These are phyloP conservation scores for Ginglymostoma cirratum DNA, from an alignment of 2,113 vertebrate species.

Conservation along the genomic window DNA sequence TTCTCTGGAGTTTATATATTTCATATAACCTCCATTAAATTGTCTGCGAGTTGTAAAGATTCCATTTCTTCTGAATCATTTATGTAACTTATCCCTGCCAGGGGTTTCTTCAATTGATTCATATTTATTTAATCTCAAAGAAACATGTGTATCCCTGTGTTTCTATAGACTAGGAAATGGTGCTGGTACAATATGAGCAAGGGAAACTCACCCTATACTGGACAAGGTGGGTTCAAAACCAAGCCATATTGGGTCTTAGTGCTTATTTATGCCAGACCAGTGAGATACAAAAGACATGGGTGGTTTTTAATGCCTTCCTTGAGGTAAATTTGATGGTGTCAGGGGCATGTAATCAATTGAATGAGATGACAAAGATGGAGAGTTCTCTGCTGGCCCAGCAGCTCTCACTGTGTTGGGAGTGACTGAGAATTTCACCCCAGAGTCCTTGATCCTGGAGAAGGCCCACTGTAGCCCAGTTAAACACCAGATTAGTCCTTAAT, in stretches of 20 bases:
- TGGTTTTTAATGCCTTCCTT: too few relatives aligned
- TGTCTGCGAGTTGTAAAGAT: not conserved
- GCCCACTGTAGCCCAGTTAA: too few relatives aligned
- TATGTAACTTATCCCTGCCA: not conserved
- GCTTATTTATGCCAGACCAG: not conserved
- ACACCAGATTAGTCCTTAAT: too few relatives aligned
- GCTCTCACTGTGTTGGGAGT: too few relatives aligned
- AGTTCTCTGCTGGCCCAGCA: too few relatives aligned
- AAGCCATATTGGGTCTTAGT: not conserved
- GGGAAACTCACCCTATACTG: not conserved
- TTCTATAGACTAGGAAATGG: not conserved
- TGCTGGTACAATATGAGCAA: not conserved
- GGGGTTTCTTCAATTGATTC: not conserved
- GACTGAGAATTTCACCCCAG: too few relatives aligned
- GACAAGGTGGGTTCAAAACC: not conserved
- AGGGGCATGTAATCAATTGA: too few relatives aligned
- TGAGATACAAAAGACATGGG: not conserved
- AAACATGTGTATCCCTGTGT: not conserved
- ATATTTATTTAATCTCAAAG: not conserved
- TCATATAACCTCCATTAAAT: not conserved
- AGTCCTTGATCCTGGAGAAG: too few relatives aligned
- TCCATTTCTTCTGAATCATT: not conserved
- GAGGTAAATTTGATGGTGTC: too few relatives aligned
- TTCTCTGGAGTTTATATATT: not conserved
- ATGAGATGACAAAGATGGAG: too few relatives aligned